A percentile compares a stretch with the other conserved stretches of the same genome.
Evolutionary conservation across 2,888 invertebrate species (phyloP).

Genomic region (Ferrisia virgata): DNA sequence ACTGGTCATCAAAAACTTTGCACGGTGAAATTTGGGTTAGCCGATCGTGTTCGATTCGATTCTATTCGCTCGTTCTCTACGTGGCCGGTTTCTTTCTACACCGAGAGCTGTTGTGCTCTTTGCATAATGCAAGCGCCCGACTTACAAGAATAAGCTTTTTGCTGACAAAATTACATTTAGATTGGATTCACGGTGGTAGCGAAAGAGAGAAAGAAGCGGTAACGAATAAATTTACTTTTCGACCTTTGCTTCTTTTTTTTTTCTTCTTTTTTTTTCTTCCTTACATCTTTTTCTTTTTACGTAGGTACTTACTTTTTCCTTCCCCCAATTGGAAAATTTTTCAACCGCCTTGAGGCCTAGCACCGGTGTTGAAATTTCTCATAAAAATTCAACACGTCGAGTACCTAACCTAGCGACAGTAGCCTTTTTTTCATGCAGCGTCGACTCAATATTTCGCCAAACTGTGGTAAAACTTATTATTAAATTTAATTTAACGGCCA

Average conservation of each 20-base stretch:
- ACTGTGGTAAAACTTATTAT: not conserved
- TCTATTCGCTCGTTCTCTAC: not conserved
- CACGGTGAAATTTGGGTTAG: conserved; percentile 24
- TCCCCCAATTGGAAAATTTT: not conserved
- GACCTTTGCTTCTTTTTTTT: not conserved
- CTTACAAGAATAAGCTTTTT: conserved; percentile 33
- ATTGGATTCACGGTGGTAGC: conserved; percentile 16
- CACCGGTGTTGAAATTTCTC: not conserved
- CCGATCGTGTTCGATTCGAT: conserved; percentile 32
- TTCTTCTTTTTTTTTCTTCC: not conserved
- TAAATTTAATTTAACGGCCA: not conserved
- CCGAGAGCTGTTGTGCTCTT: not conserved
- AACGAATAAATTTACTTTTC: conserved; percentile 26
- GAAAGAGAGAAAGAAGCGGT: not conserved
- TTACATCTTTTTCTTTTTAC: not conserved
- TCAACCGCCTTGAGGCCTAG: not conserved
- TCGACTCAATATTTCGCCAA: too few species aligned
- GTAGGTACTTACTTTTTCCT: too few species aligned
- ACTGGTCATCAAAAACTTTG: conserved; percentile 29
- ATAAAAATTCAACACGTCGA: not conserved
- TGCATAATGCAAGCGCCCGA: conserved; percentile 29
- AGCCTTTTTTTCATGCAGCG: not conserved
- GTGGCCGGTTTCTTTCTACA: not conserved
- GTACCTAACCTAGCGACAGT: not conserved
- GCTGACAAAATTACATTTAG: conserved; percentile 30